These are phyloP conservation scores for Aegithalos caudatus DNA, from an alignment of 2,113 vertebrate genomes.

Conservation along the genomic window DNA sequence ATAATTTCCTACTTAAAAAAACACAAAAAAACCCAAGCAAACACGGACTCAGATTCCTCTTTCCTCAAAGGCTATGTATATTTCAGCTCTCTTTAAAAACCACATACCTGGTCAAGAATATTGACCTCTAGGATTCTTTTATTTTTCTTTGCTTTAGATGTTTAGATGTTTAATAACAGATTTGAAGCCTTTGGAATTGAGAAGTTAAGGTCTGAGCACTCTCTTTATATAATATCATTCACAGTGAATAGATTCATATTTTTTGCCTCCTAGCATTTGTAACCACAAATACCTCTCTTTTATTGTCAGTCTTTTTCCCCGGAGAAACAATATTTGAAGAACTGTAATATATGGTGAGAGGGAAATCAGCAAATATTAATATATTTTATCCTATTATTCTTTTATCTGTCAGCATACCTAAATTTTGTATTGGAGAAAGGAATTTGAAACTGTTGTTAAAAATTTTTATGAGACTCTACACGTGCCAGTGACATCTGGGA, in stretches of 20 bases:
- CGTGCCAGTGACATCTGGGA: not conserved
- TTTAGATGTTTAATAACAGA: not conserved
- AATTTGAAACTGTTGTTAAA: not conserved
- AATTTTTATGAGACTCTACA: not conserved
- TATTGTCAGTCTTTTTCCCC: not conserved
- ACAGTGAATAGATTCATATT: not conserved
- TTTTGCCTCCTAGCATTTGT: not conserved
- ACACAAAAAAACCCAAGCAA: rapidly evolving
- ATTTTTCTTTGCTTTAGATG: not conserved
- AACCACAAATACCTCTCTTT: not conserved
- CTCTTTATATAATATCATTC: not conserved
- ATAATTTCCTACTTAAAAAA: not conserved
- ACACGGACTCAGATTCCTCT: not conserved
- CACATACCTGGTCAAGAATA: not conserved
- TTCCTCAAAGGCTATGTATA: not conserved
- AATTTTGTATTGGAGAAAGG: not conserved
- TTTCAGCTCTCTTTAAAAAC: not conserved
- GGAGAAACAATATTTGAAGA: not conserved
- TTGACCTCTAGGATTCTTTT: not conserved
- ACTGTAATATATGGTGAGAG: not conserved
- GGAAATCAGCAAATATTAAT: not conserved
- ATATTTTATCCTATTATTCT: not conserved
- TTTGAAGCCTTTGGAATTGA: not conserved
- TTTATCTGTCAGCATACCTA: not conserved
- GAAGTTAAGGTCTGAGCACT: not conserved